Conservation (phyloP, 1,140 invertebrate species). For the Rhysida immarginata region DNA sequence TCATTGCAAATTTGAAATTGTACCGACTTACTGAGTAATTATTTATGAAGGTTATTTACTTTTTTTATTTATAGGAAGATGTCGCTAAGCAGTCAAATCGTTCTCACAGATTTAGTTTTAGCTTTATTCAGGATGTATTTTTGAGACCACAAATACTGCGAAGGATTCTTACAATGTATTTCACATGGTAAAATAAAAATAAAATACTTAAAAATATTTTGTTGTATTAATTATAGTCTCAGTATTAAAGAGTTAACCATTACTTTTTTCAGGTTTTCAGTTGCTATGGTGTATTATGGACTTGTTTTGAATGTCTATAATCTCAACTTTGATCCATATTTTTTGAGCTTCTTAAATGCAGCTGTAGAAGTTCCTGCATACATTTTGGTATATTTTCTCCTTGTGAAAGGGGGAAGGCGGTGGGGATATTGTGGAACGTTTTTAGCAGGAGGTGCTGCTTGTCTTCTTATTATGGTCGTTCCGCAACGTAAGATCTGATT, state of each 20-base stretch:
- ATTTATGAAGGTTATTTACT: too few species aligned
- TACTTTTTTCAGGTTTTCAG: slow-evolving; percentile 53
- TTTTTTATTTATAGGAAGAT: too few species aligned
- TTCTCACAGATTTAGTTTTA: background rate
- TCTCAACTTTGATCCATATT: slow-evolving; percentile 51
- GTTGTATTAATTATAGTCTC: too few species aligned
- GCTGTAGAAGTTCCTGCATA: slow-evolving; percentile 63
- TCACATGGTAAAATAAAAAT: slow-evolving; percentile 16
- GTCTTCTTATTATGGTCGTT: background rate
- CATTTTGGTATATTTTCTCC: slow-evolving; percentile 37
- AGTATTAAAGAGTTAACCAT: too few species aligned
- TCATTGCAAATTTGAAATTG: too few species aligned
- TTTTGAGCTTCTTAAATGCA: slow-evolving; percentile 54
- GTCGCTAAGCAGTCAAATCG: background rate
- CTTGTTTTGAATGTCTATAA: slow-evolving; percentile 59
- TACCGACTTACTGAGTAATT: too few species aligned
- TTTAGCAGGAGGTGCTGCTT: slow-evolving; percentile 1
- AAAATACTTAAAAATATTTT: too few species aligned
- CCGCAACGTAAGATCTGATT: background rate
- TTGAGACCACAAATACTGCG: background rate
- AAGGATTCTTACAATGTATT: background rate
- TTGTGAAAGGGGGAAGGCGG: background rate
- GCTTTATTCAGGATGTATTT: background rate
- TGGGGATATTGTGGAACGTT: slow-evolving; percentile 5
- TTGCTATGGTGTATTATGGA: slow-evolving; percentile 63